These are phyloP conservation scores for Drosophila malerkotliana DNA, from an alignment of 1,140 invertebrate species.

Conservation along the genomic window DNA sequence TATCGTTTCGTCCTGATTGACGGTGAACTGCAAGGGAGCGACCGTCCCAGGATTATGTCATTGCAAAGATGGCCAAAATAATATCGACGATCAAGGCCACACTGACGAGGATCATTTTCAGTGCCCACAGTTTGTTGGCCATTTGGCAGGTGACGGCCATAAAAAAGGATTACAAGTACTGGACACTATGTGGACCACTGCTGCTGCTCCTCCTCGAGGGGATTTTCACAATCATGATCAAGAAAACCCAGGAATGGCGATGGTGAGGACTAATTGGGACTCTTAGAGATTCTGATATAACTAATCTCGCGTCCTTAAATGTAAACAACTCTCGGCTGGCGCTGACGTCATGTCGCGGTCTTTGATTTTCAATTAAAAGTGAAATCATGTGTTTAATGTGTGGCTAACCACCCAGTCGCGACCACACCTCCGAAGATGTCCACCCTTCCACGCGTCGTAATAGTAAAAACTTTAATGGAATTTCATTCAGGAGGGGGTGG, in stretches of 20 bases:
- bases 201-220: constrained; percentile 91
- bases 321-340: constrained; percentile 73
- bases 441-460: constrained; percentile 16
- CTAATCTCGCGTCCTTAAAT: constrained; percentile 24
- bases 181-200: constrained; percentile 91
- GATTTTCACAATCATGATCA: constrained; percentile 93
- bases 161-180: constrained; percentile 89
- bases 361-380: constrained; percentile 84
- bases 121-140: constrained; percentile 90
- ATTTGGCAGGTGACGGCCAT: constrained; percentile 92
- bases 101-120: constrained; percentile 91
- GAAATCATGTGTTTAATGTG: constrained; percentile 82
- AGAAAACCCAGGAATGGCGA: constrained; percentile 94
- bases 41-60: constrained; percentile 33
- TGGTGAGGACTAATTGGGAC: constrained; percentile 86
- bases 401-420: constrained; percentile 34
- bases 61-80: constrained; percentile 87
- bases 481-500: constrained; percentile 37
- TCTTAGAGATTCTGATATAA: constrained; percentile 3
- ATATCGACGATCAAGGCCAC: constrained; percentile 92
- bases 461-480: constrained; percentile 81
- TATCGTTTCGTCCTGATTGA: constrained; percentile 12
- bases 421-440: constrained; percentile 35
- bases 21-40: constrained; percentile 4
- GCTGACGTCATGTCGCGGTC: constrained; percentile 71